Evolutionary conservation across 2,888 invertebrate species (phyloP).

Genomic region (Aplocera efformata): DNA sequence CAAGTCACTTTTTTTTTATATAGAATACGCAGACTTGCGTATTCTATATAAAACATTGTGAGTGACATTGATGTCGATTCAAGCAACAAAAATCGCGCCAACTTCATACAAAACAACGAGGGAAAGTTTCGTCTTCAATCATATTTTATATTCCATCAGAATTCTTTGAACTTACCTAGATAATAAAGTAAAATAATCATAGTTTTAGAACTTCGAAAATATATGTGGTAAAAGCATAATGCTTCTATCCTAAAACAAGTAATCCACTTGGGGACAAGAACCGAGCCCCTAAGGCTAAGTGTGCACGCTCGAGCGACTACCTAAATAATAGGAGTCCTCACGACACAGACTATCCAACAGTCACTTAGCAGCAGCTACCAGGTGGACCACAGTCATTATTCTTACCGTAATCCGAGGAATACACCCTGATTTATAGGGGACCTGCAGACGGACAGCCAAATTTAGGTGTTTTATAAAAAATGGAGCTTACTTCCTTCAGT

Average conservation of each 20-base stretch:
- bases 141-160: too few species aligned
- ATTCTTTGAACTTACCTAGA: too few species aligned
- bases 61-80: too few species aligned
- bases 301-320: conserved; percentile 63
- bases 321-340: conserved; percentile 27
- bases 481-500: conserved; percentile 68
- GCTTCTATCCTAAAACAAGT: conserved; percentile 22
- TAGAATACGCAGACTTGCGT: too few species aligned
- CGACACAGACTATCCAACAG: conserved; percentile 50
- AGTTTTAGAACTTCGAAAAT: too few species aligned
- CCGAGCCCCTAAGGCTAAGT: conserved; percentile 30
- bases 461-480: conserved; percentile 77
- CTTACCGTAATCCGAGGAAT: conserved; percentile 76
- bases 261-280: conserved; percentile 29
- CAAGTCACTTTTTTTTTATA: too few species aligned
- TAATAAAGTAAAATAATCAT: too few species aligned
- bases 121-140: too few species aligned
- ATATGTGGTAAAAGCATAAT: too few species aligned
- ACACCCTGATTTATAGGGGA: conserved; percentile 71
- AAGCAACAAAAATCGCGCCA: too few species aligned
- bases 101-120: too few species aligned
- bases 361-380: conserved; percentile 53
- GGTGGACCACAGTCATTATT: conserved; percentile 78
- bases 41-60: too few species aligned
- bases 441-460: conserved; percentile 71